Percentiles rank a stretch among this genome's conserved stretches.
These are phyloP conservation scores for Allenopithecus nigroviridis DNA, from an alignment of 2,797 vertebrate species.

Conservation along the genomic window DNA sequence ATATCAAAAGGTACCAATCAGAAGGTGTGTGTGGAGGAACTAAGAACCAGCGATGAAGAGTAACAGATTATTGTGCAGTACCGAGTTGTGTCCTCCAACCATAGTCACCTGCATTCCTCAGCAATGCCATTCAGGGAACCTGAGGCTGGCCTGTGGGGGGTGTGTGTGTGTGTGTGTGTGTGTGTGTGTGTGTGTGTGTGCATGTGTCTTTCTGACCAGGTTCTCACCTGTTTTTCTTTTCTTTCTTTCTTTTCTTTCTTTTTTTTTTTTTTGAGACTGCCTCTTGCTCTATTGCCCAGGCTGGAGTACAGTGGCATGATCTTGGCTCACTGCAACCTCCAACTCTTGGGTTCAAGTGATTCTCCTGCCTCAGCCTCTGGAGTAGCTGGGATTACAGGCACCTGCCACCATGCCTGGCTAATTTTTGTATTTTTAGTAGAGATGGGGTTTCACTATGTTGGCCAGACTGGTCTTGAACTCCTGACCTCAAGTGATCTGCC, in stretches of 20 bases:
- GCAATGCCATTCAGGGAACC: not conserved
- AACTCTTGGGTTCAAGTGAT: not conserved
- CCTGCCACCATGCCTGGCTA: not conserved
- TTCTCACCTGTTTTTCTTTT: not conserved
- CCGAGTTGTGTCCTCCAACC: fast-evolving
- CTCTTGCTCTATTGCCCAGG: not conserved
- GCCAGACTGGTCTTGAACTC: not conserved
- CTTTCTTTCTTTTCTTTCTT: too few species aligned
- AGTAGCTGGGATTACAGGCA: not conserved
- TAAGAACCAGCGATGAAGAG: not conserved
- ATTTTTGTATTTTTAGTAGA: not conserved
- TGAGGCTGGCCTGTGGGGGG: not conserved
- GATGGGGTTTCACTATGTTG: not conserved
- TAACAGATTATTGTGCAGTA: not conserved
- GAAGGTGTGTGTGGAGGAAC: not conserved
- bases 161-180: too few species aligned
- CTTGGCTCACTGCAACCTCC: not conserved
- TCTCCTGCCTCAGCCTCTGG: not conserved
- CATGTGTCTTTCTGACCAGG: not conserved
- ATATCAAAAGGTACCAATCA: not conserved
- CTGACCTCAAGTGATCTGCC: not conserved
- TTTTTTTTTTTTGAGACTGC: not conserved
- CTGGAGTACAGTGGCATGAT: not conserved
- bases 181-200: not conserved
- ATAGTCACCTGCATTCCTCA: fast-evolving